phyloP scores from a whole-genome alignment of 2,113 vertebrate genomes.

The Orthonyx spaldingii region DNA sequence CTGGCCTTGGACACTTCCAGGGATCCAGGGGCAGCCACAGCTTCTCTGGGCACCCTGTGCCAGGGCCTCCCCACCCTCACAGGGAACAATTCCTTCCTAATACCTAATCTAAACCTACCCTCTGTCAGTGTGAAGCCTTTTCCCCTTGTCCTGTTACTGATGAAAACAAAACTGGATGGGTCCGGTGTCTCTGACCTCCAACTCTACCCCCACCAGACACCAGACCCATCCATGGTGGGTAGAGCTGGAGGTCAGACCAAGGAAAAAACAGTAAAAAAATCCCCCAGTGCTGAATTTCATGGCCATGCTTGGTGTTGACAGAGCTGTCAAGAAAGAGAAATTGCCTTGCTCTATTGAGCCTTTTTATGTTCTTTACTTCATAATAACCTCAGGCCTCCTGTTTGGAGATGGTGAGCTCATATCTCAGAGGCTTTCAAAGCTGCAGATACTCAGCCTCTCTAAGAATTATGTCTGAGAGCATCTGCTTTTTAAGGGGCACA shows the following conservation, averaged over 20 bases:
- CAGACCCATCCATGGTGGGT: neutral
- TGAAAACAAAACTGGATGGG: neutral
- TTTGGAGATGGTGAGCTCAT: neutral
- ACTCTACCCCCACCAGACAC: neutral
- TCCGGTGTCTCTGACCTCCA: neutral
- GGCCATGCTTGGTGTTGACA: neutral
- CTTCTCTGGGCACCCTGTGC: neutral
- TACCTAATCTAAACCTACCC: neutral
- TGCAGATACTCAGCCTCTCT: neutral
- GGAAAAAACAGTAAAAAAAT: neutral
- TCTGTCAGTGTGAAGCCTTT: neutral
- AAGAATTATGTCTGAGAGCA: neutral
- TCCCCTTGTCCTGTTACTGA: neutral
- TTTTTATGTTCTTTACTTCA: neutral
- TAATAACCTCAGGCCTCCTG: neutral
- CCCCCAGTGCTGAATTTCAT: fast-evolving
- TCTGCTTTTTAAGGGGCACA: neutral
- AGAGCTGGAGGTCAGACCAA: neutral
- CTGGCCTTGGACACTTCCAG: neutral
- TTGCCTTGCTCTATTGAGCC: neutral
- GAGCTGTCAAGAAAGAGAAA: neutral
- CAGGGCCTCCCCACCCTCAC: neutral
- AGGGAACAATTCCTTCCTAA: neutral
- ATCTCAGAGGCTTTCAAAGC: neutral
- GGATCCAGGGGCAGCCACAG: neutral